Base-by-base conservation (phyloP, 2,797 vertebrate species). In the Urocyon cinereoargenteus region DNA sequence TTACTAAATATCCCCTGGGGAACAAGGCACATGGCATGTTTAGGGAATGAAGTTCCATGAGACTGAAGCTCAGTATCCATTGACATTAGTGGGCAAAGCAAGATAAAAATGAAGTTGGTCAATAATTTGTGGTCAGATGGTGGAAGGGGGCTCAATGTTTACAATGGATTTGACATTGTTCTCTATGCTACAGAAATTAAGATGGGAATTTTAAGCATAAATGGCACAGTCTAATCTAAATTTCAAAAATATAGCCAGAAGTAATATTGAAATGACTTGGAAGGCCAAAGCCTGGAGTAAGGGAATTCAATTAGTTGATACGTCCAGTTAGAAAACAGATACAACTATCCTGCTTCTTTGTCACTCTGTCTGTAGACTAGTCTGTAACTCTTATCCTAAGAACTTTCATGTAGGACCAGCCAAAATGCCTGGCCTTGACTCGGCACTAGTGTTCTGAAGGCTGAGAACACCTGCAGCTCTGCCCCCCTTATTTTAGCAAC, bases 401-500 rank as follows among this genome's bases (percentile, higher is more conserved):
- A 55, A 61, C 89, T 90, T 96, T 57, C 77, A 66, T 51, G 73
- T n/a, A 72, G 91, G 51, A n/a, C 66, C 40, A 79, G 83, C 57
- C 51, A 87, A 86, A 59, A 66, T 12, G 93, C 66, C 75, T 94
- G 88, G 84, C 61, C 73, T 93, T 86, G 61, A 92, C 73, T 40
- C 24, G 36, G 72, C 6, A 7, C 77, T 13, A 24, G 45, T 31
- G 66, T 75, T 92, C 95, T 89, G 90, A 96, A 95, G 97, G 57
- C 97, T 82, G 45, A 83, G 87, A 97, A 94, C 98, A 98, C 97
- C 96, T 97, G 94, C 66, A 66, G 55, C 64, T 92, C 78, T 90
- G 28, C 51, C 86, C 78, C 96, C 93, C 59, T 97, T 15, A 94
- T 94, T 92, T 98, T 98, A 98, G 97, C 78, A 96, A 90, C 68